Conservation (phyloP, 2,113 vertebrate genomes). For the Gadus macrocephalus region DNA sequence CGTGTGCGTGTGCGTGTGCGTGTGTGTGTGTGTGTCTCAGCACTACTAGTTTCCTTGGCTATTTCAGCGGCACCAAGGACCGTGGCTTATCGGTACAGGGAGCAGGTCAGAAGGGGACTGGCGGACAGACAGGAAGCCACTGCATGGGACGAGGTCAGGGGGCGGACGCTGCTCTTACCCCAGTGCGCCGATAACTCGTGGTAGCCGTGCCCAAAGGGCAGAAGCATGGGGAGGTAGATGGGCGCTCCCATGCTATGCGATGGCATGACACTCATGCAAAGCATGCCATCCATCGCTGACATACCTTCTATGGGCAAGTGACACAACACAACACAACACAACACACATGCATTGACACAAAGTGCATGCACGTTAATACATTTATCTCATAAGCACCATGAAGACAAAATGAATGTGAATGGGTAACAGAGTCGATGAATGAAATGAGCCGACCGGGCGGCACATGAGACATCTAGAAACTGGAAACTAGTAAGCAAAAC, state of each 20-base stretch:
- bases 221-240: conserved; percentile 85
- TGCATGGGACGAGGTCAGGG: conserved; percentile 49
- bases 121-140: conserved; percentile 76
- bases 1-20: too few species aligned
- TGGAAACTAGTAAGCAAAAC: too few species aligned
- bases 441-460: too few species aligned
- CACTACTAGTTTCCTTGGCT: too few species aligned
- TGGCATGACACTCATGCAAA: conserved; percentile 92
- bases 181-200: conserved; percentile 80
- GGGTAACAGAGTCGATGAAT: background rate
- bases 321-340: conserved; percentile 78
- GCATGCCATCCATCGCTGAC: conserved; percentile 89
- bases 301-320: conserved; percentile 80
- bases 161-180: conserved; percentile 83
- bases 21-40: background rate
- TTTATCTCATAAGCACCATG: too few species aligned
- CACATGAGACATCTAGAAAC: too few species aligned
- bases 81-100: conserved; percentile 70
- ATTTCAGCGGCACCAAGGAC: conserved; percentile 11
- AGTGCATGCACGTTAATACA: too few species aligned
- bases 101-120: conserved; percentile 58
- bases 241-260: conserved; percentile 87
- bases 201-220: conserved; percentile 82
- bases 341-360: conserved; percentile 40
- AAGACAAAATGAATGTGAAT: background rate